Base-by-base conservation (phyloP, 2,888 invertebrate species). In the Hemicrepidius hirtus region DNA sequence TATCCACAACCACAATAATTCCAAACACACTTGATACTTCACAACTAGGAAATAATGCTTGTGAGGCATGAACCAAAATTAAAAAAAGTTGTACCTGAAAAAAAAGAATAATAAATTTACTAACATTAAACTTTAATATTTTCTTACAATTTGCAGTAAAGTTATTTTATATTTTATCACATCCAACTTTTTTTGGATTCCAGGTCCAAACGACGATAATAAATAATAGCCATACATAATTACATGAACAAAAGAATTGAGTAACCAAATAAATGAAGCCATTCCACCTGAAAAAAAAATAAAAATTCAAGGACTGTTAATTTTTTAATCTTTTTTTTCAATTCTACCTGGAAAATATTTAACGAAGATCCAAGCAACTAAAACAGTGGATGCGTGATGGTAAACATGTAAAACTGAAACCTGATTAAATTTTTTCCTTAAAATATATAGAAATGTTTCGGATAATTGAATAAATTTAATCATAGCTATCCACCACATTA, bases 371-470 rank as follows among this genome's bases (percentile, higher is more conserved):
- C 92, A 92, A 0, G 89, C 83, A 0, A 92, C 85, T 12, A 88
- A 81, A 35, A 91, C 81, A 0, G 91, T 88, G 70, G 89, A 87
- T 64, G 89, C 85, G 76, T 93, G 93, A 84, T 93, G 93, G 80
- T 93, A 93, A 4, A 93, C 84, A 77, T 93, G 93, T 49, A 93
- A 85, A 77, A 90, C 90, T 0, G 93, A 91, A 6, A 91, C 90
- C 84, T 93, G 93, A 41, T 88, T 88, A 68, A 90, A 87, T 81
- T 91, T 93, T 84, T 92, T 92, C 72, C 93, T 88, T 78, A 93
- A 81, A 13, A 92, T 85, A 80, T 93, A 93, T 82, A 93, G 90
- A 1, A 90, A 81, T 0, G 93, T 93, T 82, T 93, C 94, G 0
- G 88, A 78, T 1, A 94, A 85, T 82, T 94, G 94, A 24, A 89